These are phyloP conservation scores for Eustalomyia histrio DNA, from an alignment of 2,888 invertebrate species.

Conservation along the genomic window DNA sequence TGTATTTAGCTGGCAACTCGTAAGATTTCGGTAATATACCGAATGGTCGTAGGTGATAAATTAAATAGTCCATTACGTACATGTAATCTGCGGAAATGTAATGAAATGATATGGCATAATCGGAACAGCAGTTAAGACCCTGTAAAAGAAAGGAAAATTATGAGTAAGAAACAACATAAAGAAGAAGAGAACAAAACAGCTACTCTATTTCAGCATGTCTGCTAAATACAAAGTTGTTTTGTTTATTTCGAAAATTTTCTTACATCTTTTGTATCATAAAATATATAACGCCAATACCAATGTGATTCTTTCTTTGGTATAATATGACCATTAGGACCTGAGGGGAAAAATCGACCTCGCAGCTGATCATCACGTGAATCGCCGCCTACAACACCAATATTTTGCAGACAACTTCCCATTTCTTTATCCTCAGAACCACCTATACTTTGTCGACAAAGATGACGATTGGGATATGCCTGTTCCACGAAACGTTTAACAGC, in stretches of 20 bases:
- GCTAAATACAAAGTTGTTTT: too few relatives aligned
- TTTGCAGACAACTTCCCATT: slow-evolving; percentile 87
- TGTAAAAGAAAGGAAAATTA: slow-evolving; percentile 74
- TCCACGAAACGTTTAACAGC: slow-evolving; percentile 89
- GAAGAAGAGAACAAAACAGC: too few relatives aligned
- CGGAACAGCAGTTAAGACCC: slow-evolving; percentile 95
- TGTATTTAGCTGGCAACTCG: slow-evolving; percentile 64
- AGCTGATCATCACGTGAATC: slow-evolving; percentile 92
- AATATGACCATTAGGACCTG: slow-evolving; percentile 86
- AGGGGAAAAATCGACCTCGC: slow-evolving; percentile 95
- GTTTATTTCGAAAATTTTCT: slow-evolving; percentile 17
- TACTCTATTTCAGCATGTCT: too few relatives aligned
- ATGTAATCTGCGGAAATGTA: slow-evolving; percentile 94
- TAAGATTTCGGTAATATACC: slow-evolving; percentile 77
- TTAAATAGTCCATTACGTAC: slow-evolving; percentile 95
- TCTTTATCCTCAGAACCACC: slow-evolving; percentile 76
- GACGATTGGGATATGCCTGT: slow-evolving; percentile 84
- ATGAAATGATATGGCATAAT: slow-evolving; percentile 96
- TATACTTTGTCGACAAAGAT: slow-evolving; percentile 80
- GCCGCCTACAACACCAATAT: slow-evolving; percentile 91
- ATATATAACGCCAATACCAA: slow-evolving; percentile 98
- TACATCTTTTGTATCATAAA: slow-evolving; percentile 89
- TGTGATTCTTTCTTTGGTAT: slow-evolving; percentile 87
- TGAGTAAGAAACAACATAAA: too few relatives aligned
- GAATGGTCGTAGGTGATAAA: slow-evolving; percentile 93